Conservation (phyloP, 2,797 vertebrate genomes). For the Linurgus olivaceus region DNA sequence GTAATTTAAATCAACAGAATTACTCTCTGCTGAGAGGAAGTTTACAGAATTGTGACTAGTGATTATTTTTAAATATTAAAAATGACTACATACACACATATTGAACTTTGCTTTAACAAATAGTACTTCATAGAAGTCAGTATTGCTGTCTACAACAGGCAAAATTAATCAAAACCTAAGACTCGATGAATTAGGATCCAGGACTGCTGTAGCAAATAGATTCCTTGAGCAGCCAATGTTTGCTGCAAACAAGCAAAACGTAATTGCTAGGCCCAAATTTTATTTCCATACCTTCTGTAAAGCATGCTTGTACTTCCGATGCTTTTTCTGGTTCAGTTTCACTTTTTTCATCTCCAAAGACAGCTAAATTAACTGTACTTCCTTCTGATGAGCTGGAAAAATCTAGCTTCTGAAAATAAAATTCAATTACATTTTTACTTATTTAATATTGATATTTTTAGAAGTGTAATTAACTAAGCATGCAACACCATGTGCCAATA, state of each 20-base stretch:
- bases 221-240: not conserved
- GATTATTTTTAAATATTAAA: not conserved
- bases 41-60: not conserved
- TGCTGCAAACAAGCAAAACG: not conserved
- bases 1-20: not conserved
- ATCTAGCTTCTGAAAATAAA: constrained; percentile 78
- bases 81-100: not conserved
- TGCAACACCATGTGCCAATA: constrained; percentile 54
- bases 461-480: constrained; percentile 35
- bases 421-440: not conserved
- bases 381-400: constrained; percentile 89
- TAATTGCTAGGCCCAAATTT: not conserved
- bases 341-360: constrained; percentile 79
- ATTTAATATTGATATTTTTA: not conserved
- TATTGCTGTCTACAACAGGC: not conserved
- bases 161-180: not conserved
- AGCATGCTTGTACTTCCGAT: constrained; percentile 88
- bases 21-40: not conserved
- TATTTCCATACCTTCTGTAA: constrained; percentile 72
- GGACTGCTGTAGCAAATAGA: not conserved
- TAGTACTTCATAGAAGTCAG: fast-evolving
- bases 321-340: constrained; percentile 80
- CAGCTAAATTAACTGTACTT: constrained; percentile 87
- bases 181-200: not conserved
- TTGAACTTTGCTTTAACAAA: not conserved